These are phyloP conservation scores for Ptychoptera albimana DNA, from an alignment of 2,888 invertebrate species.

Conservation along the genomic window DNA sequence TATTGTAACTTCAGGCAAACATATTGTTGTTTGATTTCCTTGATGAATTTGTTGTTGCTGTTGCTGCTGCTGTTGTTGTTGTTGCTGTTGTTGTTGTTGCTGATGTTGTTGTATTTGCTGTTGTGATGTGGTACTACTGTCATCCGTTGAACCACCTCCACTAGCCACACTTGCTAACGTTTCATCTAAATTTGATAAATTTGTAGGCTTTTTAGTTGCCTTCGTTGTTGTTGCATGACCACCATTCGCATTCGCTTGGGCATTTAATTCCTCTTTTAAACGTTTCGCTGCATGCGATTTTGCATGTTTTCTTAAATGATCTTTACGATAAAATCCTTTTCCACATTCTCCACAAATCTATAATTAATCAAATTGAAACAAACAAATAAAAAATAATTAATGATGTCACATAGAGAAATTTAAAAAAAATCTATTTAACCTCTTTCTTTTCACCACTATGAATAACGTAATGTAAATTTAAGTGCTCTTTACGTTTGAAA, in stretches of 20 bases:
- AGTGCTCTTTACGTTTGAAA: constrained; percentile 67
- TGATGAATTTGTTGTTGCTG: neutral
- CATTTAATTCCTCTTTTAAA: constrained; percentile 46
- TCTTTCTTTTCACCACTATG: constrained; percentile 74
- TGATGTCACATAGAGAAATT: neutral
- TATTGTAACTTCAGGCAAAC: constrained; percentile 7
- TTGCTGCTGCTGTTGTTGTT: neutral
- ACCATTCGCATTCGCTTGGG: constrained; percentile 2
- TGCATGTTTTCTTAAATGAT: constrained; percentile 65
- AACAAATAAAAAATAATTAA: constrained; percentile 1
- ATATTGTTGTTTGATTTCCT: constrained; percentile 6
- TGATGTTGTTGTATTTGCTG: constrained; percentile 1
- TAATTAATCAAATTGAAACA: constrained; percentile 2
- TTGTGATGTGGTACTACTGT: constrained; percentile 11
- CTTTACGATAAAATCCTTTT: constrained; percentile 58
- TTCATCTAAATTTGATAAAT: constrained; percentile 3
- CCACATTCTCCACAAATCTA: constrained; percentile 20
- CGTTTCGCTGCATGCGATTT: constrained; percentile 62
- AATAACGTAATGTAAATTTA: constrained; percentile 69
- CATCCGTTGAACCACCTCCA: constrained; percentile 15
- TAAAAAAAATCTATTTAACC: constrained; percentile 22
- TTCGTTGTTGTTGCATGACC: neutral
- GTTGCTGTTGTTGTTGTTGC: constrained; percentile 1
- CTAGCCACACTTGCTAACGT: constrained; percentile 18
- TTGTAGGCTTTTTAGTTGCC: neutral